Conservation (phyloP, 1,140 invertebrate genomes). For the Ruditapes philippinarum region DNA sequence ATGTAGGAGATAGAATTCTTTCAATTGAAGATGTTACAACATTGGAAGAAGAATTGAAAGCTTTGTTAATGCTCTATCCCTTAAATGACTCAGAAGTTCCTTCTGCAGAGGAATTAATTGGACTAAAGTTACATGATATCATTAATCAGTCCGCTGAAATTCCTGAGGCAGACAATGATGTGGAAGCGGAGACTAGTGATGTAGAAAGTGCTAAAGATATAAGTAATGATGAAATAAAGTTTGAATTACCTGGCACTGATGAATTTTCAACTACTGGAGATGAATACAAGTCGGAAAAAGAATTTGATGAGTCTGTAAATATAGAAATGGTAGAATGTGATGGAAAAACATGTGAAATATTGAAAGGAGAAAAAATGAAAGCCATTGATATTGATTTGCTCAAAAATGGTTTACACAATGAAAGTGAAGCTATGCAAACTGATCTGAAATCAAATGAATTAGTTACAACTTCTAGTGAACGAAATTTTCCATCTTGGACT, state of each 20-base stretch:
- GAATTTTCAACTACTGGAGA: not conserved
- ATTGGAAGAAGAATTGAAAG: slow-evolving; percentile 58
- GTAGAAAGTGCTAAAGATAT: not conserved
- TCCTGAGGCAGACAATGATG: not conserved
- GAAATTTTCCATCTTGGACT: not conserved
- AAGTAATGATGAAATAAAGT: not conserved
- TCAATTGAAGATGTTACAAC: slow-evolving; percentile 5
- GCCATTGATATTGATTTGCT: not conserved
- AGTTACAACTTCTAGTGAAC: not conserved
- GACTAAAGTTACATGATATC: slow-evolving; percentile 29
- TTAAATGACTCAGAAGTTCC: slow-evolving; percentile 16
- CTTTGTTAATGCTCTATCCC: slow-evolving; percentile 20
- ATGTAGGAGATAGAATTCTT: slow-evolving; percentile 33
- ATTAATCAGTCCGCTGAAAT: slow-evolving; percentile 30
- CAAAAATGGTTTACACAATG: not conserved
- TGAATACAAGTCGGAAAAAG: not conserved
- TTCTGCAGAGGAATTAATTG: slow-evolving; percentile 56
- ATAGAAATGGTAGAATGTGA: not conserved
- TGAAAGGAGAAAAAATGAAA: not conserved
- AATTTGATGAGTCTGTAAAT: not conserved
- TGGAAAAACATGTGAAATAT: not conserved
- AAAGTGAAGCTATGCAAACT: not conserved
- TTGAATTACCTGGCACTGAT: not conserved
- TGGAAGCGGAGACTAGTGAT: not conserved
- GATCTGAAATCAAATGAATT: not conserved